Evolutionary conservation across 2,113 vertebrate species (phyloP).

Genomic region (Mesitornis unicolor): DNA sequence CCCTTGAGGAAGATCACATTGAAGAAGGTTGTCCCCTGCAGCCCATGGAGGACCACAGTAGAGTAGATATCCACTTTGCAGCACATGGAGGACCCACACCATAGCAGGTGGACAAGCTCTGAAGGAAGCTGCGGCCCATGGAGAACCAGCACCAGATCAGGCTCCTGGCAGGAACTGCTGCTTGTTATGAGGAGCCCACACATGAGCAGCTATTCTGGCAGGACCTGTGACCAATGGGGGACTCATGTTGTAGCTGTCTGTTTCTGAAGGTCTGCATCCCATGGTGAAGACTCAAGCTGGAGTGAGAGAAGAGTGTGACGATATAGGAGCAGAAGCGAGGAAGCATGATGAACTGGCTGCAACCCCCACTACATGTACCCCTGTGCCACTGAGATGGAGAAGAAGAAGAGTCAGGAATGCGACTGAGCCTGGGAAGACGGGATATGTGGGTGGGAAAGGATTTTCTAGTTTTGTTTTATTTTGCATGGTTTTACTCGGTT

Average conservation of each 20-base stretch:
- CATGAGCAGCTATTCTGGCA: neutral
- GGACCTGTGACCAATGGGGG: neutral
- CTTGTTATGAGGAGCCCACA: fast-evolving
- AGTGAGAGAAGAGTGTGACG: neutral
- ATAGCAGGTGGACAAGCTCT: neutral
- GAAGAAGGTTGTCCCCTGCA: neutral
- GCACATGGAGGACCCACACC: neutral
- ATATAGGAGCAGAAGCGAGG: neutral
- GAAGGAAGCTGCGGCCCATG: neutral
- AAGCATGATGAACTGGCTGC: neutral
- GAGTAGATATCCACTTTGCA: neutral
- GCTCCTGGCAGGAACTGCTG: neutral
- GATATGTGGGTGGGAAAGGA: fast-evolving
- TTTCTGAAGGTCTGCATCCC: neutral
- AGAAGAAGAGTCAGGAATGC: neutral
- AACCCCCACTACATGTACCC: no score
- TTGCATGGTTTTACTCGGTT: neutral
- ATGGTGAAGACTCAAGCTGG: neutral
- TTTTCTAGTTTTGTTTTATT: neutral
- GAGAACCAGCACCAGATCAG: fast-evolving
- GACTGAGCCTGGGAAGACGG: fast-evolving
- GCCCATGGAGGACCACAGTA: fast-evolving
- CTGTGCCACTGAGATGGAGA: fast-evolving
- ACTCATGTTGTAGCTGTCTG: neutral
- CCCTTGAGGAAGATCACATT: fast-evolving